Base-by-base conservation (phyloP, 2,113 vertebrate genomes). In the Orthonyx spaldingii region DNA sequence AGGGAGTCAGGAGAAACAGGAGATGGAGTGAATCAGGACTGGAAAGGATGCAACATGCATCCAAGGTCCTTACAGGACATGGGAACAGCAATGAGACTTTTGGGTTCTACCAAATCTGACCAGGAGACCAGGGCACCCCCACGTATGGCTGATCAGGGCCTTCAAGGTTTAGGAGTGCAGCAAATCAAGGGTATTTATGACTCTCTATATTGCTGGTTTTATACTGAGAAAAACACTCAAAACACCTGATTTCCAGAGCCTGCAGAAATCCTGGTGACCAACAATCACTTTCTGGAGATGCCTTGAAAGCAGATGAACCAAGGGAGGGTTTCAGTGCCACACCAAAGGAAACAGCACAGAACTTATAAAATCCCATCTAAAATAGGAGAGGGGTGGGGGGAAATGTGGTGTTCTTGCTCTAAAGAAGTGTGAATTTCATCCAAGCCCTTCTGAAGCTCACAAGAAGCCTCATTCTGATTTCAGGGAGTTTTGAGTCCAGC, bases 321-420 rank as follows among this genome's bases (percentile, higher is more conserved):
- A 55, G 24, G 24, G 24, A 59, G 8, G 6, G 10, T 93, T 87
- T 68, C 33, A 47, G 33, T 68, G 70, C 21, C 42, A 28, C 1
- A 3, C 7, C 19, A 60, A 76, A 88, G 20, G 2, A 3, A 90
- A 59, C 15, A 32, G 30, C 44, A 68, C 30, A 47, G 32, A 78
- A 77, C 3, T 69, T 33, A 14, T 1, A 56, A 70, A 84, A 50
- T 44, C 15, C 15, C 5, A 15, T 33, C 35, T 50, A 3, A 26
- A 75, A 74, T 71, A 9, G 10, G 18, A 4, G 14, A 11, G 14
- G 2, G 1, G 1, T 6, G 15, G 16, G 27, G 30, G 3, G 4
- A 16, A 18, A 39, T 5, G 8, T 61, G 2, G 7, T 27, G 8
- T 3, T 71, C 28, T 61, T 72, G 24, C 10, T 86, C 42, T 80